These are phyloP conservation scores for Philaethria dido DNA, from an alignment of 2,888 invertebrate species.

Conservation along the genomic window DNA sequence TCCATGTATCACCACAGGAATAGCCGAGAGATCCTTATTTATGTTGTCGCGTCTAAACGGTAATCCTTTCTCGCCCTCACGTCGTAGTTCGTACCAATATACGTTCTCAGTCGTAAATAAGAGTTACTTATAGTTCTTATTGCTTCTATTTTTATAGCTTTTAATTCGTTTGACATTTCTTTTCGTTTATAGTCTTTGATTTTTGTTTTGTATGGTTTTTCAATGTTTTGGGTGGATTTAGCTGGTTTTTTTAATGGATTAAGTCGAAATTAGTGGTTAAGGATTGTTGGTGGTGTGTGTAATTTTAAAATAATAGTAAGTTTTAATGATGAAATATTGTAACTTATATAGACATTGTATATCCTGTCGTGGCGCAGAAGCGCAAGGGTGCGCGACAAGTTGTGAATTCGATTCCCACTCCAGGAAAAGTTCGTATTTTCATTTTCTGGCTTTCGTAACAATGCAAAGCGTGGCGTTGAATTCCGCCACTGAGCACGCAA, in stretches of 20 bases:
- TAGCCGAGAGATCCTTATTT: constrained; percentile 41
- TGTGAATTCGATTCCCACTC: too few relatives aligned
- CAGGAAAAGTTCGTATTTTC: too few relatives aligned
- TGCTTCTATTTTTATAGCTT: constrained; percentile 21
- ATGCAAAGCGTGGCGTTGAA: too few relatives aligned
- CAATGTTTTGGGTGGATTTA: background rate
- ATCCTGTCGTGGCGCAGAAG: too few relatives aligned
- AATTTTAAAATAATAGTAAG: too few relatives aligned
- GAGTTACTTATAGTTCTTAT: constrained; percentile 9
- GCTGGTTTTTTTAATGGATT: background rate
- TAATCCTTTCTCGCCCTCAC: constrained; percentile 37
- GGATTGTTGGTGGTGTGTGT: background rate
- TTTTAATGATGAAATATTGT: too few relatives aligned
- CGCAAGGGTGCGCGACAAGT: too few relatives aligned
- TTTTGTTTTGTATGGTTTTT: background rate
- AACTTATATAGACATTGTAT: too few relatives aligned
- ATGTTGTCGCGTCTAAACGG: constrained; percentile 30
- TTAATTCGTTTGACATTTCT: constrained; percentile 13
- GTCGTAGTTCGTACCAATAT: constrained; percentile 24
- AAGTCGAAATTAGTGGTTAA: background rate
- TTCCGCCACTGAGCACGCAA: too few relatives aligned
- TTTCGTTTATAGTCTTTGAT: background rate
- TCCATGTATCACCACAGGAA: constrained; percentile 32
- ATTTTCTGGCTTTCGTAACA: too few relatives aligned
- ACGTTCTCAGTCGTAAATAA: constrained; percentile 18